A percentile compares a stretch with the other conserved stretches of the same genome.
Evolutionary conservation across 2,113 vertebrate species (phyloP).

Genomic region (Sphyrna mokarran): DNA sequence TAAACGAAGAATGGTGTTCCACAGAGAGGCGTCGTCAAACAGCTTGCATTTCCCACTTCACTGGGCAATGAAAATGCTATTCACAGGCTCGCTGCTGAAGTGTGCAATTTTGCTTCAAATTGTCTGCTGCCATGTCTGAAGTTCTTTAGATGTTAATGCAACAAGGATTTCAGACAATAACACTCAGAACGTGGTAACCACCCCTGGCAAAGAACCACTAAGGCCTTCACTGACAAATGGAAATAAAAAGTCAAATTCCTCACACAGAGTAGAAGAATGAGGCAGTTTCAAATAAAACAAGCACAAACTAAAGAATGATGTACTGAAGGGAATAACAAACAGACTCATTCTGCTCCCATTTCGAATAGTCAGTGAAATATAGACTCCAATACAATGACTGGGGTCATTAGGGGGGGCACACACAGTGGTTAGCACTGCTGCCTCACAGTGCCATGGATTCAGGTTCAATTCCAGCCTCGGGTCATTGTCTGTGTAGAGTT

Average conservation of each 20-base stretch:
- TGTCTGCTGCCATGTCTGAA: background rate
- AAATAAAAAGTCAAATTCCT: background rate
- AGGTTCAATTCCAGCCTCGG: too few species aligned
- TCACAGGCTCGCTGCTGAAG: background rate
- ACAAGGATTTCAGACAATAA: background rate
- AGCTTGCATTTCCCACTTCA: constrained; percentile 19
- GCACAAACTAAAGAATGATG: background rate
- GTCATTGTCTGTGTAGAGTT: too few species aligned
- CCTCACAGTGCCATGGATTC: too few species aligned
- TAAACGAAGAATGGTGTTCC: background rate
- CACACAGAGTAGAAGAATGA: background rate
- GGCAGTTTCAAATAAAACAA: background rate
- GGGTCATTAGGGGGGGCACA: too few species aligned
- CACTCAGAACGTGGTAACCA: background rate
- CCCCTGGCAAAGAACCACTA: too few species aligned
- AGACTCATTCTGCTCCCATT: background rate
- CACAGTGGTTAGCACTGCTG: too few species aligned
- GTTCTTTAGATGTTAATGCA: background rate
- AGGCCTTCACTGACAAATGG: background rate
- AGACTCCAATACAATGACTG: background rate
- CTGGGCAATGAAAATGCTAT: constrained; percentile 22
- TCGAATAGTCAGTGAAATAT: background rate
- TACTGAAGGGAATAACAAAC: too few species aligned
- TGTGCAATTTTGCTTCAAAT: background rate
- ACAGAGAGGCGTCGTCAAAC: background rate